Base-by-base conservation (phyloP, 2,797 vertebrate species). In the Cygnus olor region DNA sequence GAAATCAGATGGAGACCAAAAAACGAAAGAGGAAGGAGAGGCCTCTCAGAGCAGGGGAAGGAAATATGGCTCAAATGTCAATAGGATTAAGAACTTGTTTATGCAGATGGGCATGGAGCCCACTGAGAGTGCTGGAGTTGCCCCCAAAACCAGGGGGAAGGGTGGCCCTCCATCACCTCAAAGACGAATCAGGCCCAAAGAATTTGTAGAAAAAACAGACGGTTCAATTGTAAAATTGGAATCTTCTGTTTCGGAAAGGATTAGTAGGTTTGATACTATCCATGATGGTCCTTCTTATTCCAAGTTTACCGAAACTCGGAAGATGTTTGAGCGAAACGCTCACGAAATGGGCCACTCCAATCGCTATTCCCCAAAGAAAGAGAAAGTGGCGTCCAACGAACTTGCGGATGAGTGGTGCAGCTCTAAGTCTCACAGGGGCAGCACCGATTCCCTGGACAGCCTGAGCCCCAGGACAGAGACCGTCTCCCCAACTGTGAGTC, bases 71-170 rank as follows among this genome's bases (percentile, higher is more conserved):
- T 98, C 98, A 80, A 99, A 99, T 30, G 99, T 99, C 98, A 99
- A 99, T 96, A 98, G 99, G 93, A 99, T 99, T 97, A 99, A 99
- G 98, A 99, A 99, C 96, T 98, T 99, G 94, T 99, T 99, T 97
- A 99, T 99, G 99, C 99, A 99, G 97, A 99, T 99, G 99, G 99
- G 98, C 68, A 98, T 99, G 76, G 98, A 98, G 72, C 98, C 98
- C 91, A 96, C 38, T 64, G 99, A 99, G 78, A 98, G 79, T 72
- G 51, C 95, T 42, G 79, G 97, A 6, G 87, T 97, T 30, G 19
- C 95, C 49, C 88, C 97, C 81, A 96, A 97, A 97, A 85, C 98
- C 83, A 98, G 93, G 96, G 64, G 97, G 42, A 97, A 97, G 73
- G 83, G 97, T 64, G 90, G 98, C 1, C 98, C 99, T 32, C 90